These are phyloP conservation scores for Capitulum mitella DNA, from an alignment of 2,888 invertebrate genomes.

Conservation along the genomic window DNA sequence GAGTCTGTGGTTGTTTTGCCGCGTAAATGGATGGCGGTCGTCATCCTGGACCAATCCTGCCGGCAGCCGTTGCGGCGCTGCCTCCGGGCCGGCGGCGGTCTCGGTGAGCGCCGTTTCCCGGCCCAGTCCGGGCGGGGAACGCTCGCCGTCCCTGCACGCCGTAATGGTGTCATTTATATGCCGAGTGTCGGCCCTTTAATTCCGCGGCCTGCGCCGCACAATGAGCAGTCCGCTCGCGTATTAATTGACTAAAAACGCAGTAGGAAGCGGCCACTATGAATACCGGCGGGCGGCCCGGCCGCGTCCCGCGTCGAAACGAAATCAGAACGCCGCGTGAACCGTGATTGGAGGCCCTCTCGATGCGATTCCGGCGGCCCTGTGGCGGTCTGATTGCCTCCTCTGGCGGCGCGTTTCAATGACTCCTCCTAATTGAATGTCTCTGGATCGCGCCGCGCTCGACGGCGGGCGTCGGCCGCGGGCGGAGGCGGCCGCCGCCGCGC, in stretches of 20 bases:
- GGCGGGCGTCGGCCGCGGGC: not conserved
- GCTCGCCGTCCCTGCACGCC: too few species aligned
- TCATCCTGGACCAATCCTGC: too few species aligned
- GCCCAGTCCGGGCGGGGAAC: too few species aligned
- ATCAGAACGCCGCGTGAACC: not conserved
- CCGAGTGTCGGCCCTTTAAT: constrained; percentile 3
- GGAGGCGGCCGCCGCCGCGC: not conserved
- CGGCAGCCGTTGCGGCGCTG: too few species aligned
- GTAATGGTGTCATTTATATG: constrained; percentile 4
- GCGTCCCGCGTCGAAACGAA: constrained; percentile 12
- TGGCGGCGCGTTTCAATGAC: not conserved
- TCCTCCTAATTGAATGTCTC: not conserved
- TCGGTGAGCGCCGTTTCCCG: too few species aligned
- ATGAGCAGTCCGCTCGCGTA: not conserved
- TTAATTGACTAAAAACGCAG: constrained; percentile 22
- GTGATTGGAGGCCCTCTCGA: not conserved
- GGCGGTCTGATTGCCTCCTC: not conserved
- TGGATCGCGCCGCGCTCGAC: not conserved
- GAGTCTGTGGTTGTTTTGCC: too few species aligned
- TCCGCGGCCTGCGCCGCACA: not conserved
- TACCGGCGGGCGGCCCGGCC: not conserved
- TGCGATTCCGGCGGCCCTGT: not conserved
- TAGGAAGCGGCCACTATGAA: not conserved
- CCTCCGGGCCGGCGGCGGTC: too few species aligned
- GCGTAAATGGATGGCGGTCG: too few species aligned